Evolutionary conservation across 2,797 vertebrate species (phyloP).

Genomic region (Rallus crepitans): DNA sequence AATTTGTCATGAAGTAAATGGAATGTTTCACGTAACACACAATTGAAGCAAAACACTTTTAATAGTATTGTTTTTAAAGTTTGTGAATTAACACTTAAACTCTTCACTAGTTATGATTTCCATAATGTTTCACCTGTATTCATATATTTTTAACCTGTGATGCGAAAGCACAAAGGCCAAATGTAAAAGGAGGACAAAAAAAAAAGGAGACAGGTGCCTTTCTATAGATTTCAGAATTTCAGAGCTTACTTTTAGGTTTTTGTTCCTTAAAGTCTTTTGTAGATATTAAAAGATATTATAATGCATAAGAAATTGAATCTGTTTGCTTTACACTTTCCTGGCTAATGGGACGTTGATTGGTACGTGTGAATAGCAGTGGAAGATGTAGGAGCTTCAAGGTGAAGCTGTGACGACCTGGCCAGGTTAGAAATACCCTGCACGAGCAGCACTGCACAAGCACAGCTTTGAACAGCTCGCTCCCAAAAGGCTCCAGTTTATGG

Average conservation of each 20-base stretch:
- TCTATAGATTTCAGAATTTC: slow-evolving; percentile 31
- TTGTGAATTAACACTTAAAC: slow-evolving; percentile 46
- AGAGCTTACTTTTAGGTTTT: slow-evolving; percentile 17
- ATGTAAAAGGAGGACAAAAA: neutral
- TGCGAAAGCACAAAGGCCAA: slow-evolving; percentile 65
- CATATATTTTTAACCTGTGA: slow-evolving; percentile 56
- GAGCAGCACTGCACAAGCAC: neutral
- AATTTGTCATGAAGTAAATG: slow-evolving; percentile 59
- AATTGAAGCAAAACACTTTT: slow-evolving; percentile 23
- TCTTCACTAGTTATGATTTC: slow-evolving; percentile 54
- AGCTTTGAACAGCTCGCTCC: neutral
- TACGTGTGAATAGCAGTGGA: neutral
- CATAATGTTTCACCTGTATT: slow-evolving; percentile 62
- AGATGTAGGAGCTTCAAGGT: neutral
- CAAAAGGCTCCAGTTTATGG: neutral
- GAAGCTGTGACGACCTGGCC: neutral
- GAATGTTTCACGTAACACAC: slow-evolving; percentile 42
- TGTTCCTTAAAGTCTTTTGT: slow-evolving; percentile 38
- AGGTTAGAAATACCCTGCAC: neutral
- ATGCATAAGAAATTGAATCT: slow-evolving; percentile 55
- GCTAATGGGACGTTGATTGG: neutral
- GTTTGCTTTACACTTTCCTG: slow-evolving; percentile 8
- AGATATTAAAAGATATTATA: slow-evolving; percentile 61
- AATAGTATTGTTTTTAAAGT: slow-evolving; percentile 47
- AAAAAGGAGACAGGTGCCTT: slow-evolving; percentile 37